phyloP scores from a whole-genome alignment of 2,797 vertebrate genomes.

The Cheirogaleus major region DNA sequence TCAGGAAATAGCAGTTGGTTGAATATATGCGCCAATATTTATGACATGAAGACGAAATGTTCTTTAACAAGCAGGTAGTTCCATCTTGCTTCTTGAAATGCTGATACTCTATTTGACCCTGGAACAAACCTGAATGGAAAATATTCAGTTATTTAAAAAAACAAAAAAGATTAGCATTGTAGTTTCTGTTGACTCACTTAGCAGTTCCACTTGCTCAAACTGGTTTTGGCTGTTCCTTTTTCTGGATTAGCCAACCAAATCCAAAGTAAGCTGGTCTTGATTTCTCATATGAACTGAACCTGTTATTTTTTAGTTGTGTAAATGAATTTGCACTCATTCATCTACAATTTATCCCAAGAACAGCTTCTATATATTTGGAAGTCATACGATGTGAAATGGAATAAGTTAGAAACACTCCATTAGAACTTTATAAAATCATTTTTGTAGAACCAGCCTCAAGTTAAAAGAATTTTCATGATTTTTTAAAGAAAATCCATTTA shows the following conservation, averaged over 20 bases:
- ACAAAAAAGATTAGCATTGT: slow-evolving; percentile 49
- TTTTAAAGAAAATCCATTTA: background rate
- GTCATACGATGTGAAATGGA: background rate
- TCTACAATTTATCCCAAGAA: slow-evolving; percentile 1
- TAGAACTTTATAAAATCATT: background rate
- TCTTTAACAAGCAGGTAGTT: slow-evolving; percentile 31
- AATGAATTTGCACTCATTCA: background rate
- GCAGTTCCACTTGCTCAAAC: slow-evolving; percentile 60
- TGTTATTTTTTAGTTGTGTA: background rate
- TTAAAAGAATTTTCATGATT: background rate
- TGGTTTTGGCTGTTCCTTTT: slow-evolving; percentile 59
- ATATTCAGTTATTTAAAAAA: slow-evolving; percentile 67
- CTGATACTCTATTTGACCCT: slow-evolving; percentile 69
- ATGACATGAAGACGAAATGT: slow-evolving; percentile 51
- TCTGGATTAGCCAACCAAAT: background rate
- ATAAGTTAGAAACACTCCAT: background rate
- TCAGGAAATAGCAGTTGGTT: slow-evolving; percentile 31
- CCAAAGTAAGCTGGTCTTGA: slow-evolving; percentile 18
- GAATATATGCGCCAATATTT: slow-evolving; percentile 41
- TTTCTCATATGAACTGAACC: background rate
- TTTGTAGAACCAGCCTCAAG: background rate
- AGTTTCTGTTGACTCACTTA: slow-evolving; percentile 67
- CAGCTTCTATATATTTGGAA: background rate
- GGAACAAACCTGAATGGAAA: slow-evolving; percentile 60
- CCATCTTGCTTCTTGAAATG: slow-evolving; percentile 71